Percentiles rank a stretch among this genome's conserved stretches.
Evolutionary conservation across 2,797 vertebrate genomes (phyloP).

Genomic region (Rhincodon typus): DNA sequence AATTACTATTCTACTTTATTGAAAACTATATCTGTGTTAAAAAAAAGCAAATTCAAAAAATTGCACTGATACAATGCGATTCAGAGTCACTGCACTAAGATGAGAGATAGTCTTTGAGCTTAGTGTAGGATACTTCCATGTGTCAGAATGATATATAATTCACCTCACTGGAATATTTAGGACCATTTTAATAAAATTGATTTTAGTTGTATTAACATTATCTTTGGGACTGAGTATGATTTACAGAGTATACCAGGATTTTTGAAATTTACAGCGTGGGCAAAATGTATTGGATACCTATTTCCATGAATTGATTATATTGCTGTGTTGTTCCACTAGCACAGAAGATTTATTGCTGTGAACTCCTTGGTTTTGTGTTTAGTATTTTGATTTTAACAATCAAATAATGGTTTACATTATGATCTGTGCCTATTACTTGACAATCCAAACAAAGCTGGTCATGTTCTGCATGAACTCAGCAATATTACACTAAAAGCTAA

Average conservation of each 20-base stretch:
- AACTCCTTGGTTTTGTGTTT: not conserved
- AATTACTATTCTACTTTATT: not conserved
- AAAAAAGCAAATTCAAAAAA: not conserved
- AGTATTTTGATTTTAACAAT: not conserved
- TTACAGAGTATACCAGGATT: not conserved
- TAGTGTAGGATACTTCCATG: not conserved
- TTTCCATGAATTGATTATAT: conserved; percentile 1
- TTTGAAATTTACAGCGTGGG: not conserved
- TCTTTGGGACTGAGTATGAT: not conserved
- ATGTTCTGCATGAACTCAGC: not conserved
- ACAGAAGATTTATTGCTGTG: not conserved
- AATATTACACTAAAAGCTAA: not conserved
- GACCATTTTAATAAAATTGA: not conserved
- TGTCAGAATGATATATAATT: not conserved
- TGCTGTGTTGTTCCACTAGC: not conserved
- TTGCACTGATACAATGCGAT: not conserved
- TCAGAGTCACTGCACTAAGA: not conserved
- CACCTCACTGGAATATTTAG: not conserved
- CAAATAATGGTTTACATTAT: not conserved
- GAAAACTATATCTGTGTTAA: not conserved
- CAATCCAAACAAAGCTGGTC: not conserved
- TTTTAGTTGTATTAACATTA: not conserved
- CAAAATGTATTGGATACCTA: not conserved
- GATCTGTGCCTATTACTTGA: not conserved
- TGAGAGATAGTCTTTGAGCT: not conserved